A percentile compares a stretch with the other conserved stretches of the same genome.
phyloP scores from a whole-genome alignment of 2,113 vertebrate species.

The Catharus minimus region DNA sequence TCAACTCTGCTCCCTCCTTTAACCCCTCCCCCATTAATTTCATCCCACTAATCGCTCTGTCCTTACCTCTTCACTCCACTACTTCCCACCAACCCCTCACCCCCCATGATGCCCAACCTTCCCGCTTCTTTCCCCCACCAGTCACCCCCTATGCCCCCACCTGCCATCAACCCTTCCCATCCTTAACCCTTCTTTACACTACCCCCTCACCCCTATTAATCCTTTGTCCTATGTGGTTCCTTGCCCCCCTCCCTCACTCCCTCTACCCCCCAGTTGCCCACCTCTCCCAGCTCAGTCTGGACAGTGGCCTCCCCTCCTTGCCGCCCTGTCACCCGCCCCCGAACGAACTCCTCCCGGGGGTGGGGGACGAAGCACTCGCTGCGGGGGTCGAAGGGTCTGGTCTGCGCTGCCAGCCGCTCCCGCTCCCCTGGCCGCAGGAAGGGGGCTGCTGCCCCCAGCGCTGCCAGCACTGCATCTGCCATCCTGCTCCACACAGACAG shows the following conservation, averaged over 20 bases:
- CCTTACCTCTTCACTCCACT: background rate
- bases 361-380: constrained; percentile 7
- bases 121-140: background rate
- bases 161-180: background rate
- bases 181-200: background rate
- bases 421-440: background rate
- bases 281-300: constrained; percentile 12
- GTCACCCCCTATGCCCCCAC: no score
- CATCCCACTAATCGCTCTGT: background rate
- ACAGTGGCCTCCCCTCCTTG: background rate
- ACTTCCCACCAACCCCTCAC: background rate
- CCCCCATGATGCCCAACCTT: background rate
- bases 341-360: background rate
- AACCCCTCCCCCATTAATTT: background rate
- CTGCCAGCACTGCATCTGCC: background rate
- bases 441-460: background rate
- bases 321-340: background rate
- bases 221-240: background rate
- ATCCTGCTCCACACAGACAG: background rate
- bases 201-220: background rate
- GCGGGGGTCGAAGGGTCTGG: background rate
- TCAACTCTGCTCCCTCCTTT: background rate
- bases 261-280: background rate
- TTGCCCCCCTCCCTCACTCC: no score
- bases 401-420: constrained; percentile 1